phyloP scores from a whole-genome alignment of 1,140 invertebrate genomes.

The Scylla paramamosain region DNA sequence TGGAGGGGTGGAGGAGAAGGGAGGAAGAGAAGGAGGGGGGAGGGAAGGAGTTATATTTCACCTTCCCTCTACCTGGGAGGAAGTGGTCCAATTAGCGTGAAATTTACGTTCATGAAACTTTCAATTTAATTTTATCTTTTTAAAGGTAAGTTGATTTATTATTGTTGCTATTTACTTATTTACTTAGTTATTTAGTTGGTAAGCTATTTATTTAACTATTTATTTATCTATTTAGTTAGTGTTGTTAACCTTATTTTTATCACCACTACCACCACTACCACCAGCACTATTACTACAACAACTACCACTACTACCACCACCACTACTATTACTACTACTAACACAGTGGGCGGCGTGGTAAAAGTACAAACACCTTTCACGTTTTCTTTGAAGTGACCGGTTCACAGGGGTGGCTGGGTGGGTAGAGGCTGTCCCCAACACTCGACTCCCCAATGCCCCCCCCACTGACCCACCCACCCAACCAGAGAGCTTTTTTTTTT shows the following conservation, averaged over 20 bases:
- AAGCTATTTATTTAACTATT: not conserved
- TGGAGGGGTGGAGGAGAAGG: not conserved
- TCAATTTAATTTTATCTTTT: not conserved
- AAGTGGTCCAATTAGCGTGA: conserved; percentile 22
- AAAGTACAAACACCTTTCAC: not conserved
- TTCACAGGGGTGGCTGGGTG: too few species aligned
- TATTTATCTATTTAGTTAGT: not conserved
- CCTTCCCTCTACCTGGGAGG: not conserved
- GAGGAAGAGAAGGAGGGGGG: not conserved
- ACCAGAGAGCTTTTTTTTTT: not conserved
- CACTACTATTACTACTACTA: not conserved
- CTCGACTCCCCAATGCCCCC: not conserved
- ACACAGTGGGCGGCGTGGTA: not conserved
- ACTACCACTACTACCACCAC: not conserved
- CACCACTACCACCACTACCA: too few species aligned
- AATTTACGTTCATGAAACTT: conserved; percentile 7
- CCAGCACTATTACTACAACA: too few species aligned
- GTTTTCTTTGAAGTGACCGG: not conserved
- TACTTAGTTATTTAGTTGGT: not conserved
- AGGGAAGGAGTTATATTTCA: conserved; percentile 22
- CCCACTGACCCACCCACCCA: not conserved
- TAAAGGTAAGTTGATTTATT: not conserved
- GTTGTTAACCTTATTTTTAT: not conserved
- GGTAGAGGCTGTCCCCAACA: not conserved
- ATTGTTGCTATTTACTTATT: not conserved